Conservation (phyloP, 2,113 vertebrate species). For the Leptocoma aspasia region DNA sequence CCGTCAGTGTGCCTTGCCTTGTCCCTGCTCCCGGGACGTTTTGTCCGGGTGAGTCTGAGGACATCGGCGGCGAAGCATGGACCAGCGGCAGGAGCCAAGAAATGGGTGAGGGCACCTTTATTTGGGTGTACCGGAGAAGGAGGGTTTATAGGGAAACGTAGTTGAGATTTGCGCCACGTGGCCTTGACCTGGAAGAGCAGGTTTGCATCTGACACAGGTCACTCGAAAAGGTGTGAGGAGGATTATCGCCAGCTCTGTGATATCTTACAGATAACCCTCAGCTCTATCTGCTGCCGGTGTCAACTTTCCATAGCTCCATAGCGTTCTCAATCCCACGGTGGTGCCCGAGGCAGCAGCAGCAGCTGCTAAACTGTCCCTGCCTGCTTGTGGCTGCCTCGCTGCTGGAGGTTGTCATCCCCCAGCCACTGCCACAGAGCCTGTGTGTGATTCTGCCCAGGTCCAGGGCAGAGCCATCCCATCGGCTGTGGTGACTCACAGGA, state of each 20-base stretch:
- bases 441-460: rapidly evolving
- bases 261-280: neutral
- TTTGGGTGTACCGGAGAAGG: neutral
- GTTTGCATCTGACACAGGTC: neutral
- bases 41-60: neutral
- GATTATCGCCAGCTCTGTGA: too few relatives aligned
- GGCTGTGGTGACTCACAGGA: neutral
- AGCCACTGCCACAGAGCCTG: rapidly evolving
- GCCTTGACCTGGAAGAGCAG: neutral
- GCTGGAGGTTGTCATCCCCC: neutral
- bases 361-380: neutral
- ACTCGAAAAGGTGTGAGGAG: neutral
- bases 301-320: neutral
- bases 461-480: neutral
- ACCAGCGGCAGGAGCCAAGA: neutral
- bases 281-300: neutral
- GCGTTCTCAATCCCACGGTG: rapidly evolving
- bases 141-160: neutral
- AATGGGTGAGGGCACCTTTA: neutral
- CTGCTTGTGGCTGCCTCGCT: neutral
- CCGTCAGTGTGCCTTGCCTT: rapidly evolving
- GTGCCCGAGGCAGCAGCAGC: neutral
- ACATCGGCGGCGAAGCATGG: neutral
- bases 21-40: rapidly evolving
- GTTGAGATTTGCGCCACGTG: neutral